Evolutionary conservation across 2,113 vertebrate species (phyloP).

Genomic region (Python bivittatus): DNA sequence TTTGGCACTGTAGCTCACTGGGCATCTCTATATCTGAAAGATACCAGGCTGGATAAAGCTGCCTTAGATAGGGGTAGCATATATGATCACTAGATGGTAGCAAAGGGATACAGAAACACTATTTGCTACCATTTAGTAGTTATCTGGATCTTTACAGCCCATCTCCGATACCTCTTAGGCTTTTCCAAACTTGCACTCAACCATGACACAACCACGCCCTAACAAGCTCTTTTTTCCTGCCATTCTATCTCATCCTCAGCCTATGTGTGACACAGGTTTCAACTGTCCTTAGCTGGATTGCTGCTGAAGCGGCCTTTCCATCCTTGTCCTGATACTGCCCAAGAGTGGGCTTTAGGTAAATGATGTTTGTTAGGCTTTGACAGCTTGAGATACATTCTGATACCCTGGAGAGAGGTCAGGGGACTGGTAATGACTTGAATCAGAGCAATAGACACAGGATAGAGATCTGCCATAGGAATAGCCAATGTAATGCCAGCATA

Average conservation of each 20-base stretch:
- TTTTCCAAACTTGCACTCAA: neutral
- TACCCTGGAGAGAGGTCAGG: neutral
- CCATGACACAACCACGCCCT: neutral
- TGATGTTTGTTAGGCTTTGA: neutral
- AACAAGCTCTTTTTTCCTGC: neutral
- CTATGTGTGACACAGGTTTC: neutral
- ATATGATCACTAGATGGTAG: neutral
- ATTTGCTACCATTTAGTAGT: neutral
- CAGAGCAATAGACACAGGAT: neutral
- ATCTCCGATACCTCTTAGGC: neutral
- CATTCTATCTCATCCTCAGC: neutral
- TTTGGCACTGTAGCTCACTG: neutral
- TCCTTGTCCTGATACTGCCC: neutral
- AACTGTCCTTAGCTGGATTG: neutral
- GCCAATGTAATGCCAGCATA: neutral
- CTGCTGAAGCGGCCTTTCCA: neutral
- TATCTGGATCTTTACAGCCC: neutral
- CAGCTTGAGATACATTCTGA: neutral
- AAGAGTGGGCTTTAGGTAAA: neutral
- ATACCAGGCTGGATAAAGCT: neutral
- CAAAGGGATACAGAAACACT: neutral
- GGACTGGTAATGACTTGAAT: neutral
- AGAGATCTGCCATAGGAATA: neutral
- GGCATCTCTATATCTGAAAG: neutral
- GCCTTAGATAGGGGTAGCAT: neutral